phyloP scores from a whole-genome alignment of 2,888 invertebrate species.

The Theodoxus fluviatilis region DNA sequence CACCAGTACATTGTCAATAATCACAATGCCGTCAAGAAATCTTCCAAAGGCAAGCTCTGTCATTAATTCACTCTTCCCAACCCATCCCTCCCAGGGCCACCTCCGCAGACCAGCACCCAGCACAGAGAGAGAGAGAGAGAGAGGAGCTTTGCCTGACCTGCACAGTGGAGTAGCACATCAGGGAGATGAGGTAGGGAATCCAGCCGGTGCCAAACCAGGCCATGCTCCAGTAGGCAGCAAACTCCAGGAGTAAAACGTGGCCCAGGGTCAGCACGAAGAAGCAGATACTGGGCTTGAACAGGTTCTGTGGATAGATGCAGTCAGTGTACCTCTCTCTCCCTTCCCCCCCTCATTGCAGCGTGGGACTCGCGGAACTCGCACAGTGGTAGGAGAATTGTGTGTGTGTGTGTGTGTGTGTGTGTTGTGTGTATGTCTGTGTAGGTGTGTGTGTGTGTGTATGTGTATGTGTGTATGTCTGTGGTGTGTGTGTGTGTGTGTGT shows the following conservation, averaged over 20 bases:
- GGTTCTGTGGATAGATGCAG: slow-evolving; percentile 54
- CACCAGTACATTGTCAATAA: neutral
- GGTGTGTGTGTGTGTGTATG: too few species aligned
- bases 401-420: too few species aligned
- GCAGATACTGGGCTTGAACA: slow-evolving; percentile 53
- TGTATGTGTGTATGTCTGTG: too few species aligned
- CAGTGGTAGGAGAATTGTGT: too few species aligned
- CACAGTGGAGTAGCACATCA: slow-evolving; percentile 48
- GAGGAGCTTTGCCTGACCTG: slow-evolving; percentile 47
- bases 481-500: too few species aligned
- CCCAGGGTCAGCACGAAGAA: slow-evolving; percentile 54
- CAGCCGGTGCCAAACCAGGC: slow-evolving; percentile 57
- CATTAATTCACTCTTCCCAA: neutral
- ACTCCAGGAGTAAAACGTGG: slow-evolving; percentile 58
- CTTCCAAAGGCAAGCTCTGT: neutral
- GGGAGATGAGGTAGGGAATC: slow-evolving; percentile 49
- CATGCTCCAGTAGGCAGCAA: slow-evolving; percentile 53
- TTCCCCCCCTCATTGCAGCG: too few species aligned
- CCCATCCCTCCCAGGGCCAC: too few species aligned
- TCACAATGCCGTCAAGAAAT: too few species aligned
- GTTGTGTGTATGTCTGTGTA: too few species aligned
- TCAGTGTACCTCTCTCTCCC: too few species aligned
- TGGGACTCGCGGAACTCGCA: too few species aligned
- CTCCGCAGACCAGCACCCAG: neutral
- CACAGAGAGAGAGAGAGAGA: neutral